Conservation (phyloP, 1,140 invertebrate genomes). For the Anastrepha obliqua region DNA sequence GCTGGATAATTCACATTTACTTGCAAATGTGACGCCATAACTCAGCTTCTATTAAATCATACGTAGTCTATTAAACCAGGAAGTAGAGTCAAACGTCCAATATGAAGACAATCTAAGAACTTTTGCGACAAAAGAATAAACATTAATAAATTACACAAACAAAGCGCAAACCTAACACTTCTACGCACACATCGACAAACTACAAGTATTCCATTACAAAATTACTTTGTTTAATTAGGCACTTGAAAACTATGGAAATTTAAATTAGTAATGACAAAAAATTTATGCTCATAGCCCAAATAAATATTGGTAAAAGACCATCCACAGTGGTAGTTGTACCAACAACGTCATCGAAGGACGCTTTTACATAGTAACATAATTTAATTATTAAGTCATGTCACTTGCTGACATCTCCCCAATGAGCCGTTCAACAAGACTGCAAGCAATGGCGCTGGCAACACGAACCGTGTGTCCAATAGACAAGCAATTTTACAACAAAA, state of each 20-base stretch:
- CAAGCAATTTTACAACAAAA: neutral
- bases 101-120: too few species aligned
- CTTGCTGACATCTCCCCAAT: constrained; percentile 24
- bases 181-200: too few species aligned
- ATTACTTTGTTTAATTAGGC: neutral
- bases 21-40: too few species aligned
- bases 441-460: neutral
- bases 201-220: too few species aligned
- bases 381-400: constrained; percentile 34
- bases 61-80: too few species aligned
- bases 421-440: neutral
- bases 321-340: neutral
- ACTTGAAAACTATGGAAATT: constrained; percentile 10
- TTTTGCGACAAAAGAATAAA: too few species aligned
- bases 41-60: too few species aligned
- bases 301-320: neutral
- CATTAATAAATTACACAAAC: too few species aligned
- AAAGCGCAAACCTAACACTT: too few species aligned
- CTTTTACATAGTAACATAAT: neutral
- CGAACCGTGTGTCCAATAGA: neutral
- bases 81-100: too few species aligned
- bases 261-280: neutral
- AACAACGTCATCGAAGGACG: neutral
- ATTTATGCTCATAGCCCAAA: neutral
- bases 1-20: too few species aligned